A percentile compares a stretch with the other conserved stretches of the same genome.
These are phyloP conservation scores for Xanthorhoe designata DNA, from an alignment of 2,888 invertebrate species.

Conservation along the genomic window DNA sequence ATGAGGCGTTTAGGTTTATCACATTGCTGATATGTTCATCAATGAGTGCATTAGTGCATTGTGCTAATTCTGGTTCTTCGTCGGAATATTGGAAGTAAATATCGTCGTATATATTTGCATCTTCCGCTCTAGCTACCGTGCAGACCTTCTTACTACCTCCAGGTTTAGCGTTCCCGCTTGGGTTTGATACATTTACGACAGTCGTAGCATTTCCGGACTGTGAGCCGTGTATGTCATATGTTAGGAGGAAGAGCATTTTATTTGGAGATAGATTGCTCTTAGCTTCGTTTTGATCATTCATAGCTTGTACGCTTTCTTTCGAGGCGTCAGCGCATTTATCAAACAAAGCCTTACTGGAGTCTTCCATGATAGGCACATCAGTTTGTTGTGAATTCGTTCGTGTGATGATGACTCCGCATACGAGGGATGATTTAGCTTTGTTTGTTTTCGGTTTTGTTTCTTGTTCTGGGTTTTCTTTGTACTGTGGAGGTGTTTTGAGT, in stretches of 20 bases:
- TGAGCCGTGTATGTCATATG: slow-evolving; percentile 90
- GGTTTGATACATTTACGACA: slow-evolving; percentile 74
- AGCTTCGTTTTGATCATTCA: slow-evolving; percentile 92
- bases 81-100: slow-evolving; percentile 86
- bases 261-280: slow-evolving; percentile 76
- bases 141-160: slow-evolving; percentile 83
- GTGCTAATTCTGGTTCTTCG: slow-evolving; percentile 84
- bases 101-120: slow-evolving; percentile 77
- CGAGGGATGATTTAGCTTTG: slow-evolving; percentile 74
- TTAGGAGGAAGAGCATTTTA: slow-evolving; percentile 86
- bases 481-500: slow-evolving; percentile 51
- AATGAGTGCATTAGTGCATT: slow-evolving; percentile 73
- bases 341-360: slow-evolving; percentile 75
- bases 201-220: slow-evolving; percentile 76
- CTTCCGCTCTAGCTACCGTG: slow-evolving; percentile 69
- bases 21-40: slow-evolving; percentile 84
- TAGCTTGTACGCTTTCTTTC: slow-evolving; percentile 87
- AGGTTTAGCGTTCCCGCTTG: slow-evolving; percentile 81
- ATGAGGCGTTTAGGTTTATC: slow-evolving; percentile 80
- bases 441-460: slow-evolving; percentile 60
- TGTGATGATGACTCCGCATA: slow-evolving; percentile 74
- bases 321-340: slow-evolving; percentile 71
- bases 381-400: slow-evolving; percentile 54
- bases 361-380: slow-evolving; percentile 66
- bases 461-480: slow-evolving; percentile 67